A percentile compares a stretch with the other conserved stretches of the same genome.
Conservation (phyloP, 53 echinoderm and acorn worm species). For the Mesocentrotus franciscanus region DNA sequence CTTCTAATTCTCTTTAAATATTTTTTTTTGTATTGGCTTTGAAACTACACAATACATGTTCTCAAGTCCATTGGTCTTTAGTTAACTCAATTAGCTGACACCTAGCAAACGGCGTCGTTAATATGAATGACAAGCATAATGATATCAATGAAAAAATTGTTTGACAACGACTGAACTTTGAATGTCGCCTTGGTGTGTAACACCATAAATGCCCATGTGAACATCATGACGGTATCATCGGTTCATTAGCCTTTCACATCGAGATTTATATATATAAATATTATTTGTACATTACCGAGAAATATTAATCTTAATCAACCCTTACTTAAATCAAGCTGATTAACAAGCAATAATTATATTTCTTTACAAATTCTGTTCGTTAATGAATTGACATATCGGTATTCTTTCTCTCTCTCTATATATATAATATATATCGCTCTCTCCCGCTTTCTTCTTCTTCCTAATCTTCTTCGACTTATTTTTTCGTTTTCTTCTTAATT, state of each 20-base stretch:
- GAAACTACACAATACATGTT: too few relatives aligned
- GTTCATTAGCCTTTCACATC: background rate
- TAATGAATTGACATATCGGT: background rate
- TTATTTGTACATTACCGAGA: background rate
- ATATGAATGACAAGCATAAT: background rate
- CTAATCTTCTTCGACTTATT: too few relatives aligned
- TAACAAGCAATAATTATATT: background rate
- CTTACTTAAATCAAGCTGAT: background rate
- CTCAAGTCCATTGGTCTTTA: too few relatives aligned
- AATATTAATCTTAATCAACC: background rate
- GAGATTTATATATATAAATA: too few relatives aligned
- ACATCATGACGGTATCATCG: background rate
- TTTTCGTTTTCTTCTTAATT: too few relatives aligned
- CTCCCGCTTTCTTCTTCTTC: background rate
- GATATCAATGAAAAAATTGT: too few relatives aligned
- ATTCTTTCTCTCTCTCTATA: too few relatives aligned
- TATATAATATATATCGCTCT: too few relatives aligned
- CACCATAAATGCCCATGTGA: background rate
- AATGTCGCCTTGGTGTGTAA: background rate
- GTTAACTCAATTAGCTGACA: background rate
- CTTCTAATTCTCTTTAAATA: too few relatives aligned
- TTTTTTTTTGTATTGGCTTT: too few relatives aligned
- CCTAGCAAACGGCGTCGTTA: background rate
- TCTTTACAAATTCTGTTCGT: background rate
- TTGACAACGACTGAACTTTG: background rate